A percentile compares a stretch with the other conserved stretches of the same genome.
Conservation (phyloP, 2,888 invertebrate genomes). For the Chymomyza caudatula region DNA sequence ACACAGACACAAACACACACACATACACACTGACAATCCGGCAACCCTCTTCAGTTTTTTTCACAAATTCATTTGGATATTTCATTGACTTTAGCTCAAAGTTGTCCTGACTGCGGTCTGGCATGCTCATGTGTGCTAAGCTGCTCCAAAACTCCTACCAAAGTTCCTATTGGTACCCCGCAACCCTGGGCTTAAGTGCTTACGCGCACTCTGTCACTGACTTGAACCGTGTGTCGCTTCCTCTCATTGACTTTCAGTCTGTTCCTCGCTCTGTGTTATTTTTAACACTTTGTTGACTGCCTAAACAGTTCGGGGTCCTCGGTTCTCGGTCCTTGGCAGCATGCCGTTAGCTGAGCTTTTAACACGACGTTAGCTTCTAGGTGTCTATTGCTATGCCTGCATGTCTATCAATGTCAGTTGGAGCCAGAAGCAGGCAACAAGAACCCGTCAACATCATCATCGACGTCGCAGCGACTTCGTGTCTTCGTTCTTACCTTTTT, state of each 20-base stretch:
- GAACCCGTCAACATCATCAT: neutral
- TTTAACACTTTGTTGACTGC: conserved; percentile 25
- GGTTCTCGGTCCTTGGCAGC: conserved; percentile 26
- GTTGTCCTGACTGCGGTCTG: neutral
- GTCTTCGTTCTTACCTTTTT: conserved; percentile 23
- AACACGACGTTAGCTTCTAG: neutral
- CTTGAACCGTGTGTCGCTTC: neutral
- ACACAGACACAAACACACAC: neutral
- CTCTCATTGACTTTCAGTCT: neutral
- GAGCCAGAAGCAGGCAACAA: conserved; percentile 23
- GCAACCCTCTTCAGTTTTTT: conserved; percentile 3
- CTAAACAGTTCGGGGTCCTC: conserved; percentile 15
- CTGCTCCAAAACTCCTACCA: too few relatives aligned
- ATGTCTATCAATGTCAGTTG: conserved; percentile 42
- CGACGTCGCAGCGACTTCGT: neutral
- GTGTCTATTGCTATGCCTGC: neutral
- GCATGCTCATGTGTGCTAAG: neutral
- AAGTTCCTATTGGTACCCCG: neutral
- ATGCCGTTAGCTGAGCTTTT: conserved; percentile 5
- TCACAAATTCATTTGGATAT: conserved; percentile 1
- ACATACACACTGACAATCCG: neutral
- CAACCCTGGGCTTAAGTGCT: neutral
- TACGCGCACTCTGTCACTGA: too few relatives aligned
- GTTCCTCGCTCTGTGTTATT: conserved; percentile 16
- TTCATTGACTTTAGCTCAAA: neutral